Percentiles rank a stretch among this genome's conserved stretches.
These are phyloP conservation scores for Solen grandis DNA, from an alignment of 1,140 invertebrate species.

Conservation along the genomic window DNA sequence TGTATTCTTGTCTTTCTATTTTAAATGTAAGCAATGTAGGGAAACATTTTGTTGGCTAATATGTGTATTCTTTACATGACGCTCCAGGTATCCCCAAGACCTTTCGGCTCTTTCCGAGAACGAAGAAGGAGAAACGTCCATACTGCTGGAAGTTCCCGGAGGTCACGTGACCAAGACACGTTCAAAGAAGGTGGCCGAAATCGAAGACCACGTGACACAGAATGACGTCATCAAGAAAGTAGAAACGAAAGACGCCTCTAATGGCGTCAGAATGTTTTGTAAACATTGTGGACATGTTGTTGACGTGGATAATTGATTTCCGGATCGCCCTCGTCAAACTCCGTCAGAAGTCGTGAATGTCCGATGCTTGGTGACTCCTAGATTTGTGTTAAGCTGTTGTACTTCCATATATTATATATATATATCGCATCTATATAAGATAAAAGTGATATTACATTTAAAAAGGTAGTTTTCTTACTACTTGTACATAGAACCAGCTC, in stretches of 20 bases:
- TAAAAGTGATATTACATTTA: too few relatives aligned
- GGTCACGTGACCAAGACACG: neutral
- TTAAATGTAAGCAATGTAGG: too few relatives aligned
- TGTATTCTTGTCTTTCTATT: too few relatives aligned
- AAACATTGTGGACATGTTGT: conserved; percentile 49
- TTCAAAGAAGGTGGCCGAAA: neutral
- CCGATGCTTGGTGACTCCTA: too few relatives aligned
- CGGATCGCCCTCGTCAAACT: neutral
- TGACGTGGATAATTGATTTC: conserved; percentile 20
- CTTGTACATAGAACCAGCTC: too few relatives aligned
- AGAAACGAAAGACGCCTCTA: conserved; percentile 43
- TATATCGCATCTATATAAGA: too few relatives aligned
- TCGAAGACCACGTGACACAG: neutral
- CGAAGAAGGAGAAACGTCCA: conserved; percentile 16
- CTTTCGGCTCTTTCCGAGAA: conserved; percentile 34
- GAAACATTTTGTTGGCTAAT: too few relatives aligned
- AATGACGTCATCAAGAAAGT: conserved; percentile 19
- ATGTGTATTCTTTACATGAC: too few relatives aligned
- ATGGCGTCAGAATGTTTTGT: conserved; percentile 49
- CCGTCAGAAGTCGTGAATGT: too few relatives aligned
- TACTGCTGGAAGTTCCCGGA: neutral
- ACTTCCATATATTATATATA: too few relatives aligned
- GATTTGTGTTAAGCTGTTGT: too few relatives aligned
- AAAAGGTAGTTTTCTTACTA: too few relatives aligned
- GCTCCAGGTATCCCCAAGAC: conserved; percentile 44